Conservation (phyloP, 2,888 invertebrate genomes). For the Leptura quadrifasciata region DNA sequence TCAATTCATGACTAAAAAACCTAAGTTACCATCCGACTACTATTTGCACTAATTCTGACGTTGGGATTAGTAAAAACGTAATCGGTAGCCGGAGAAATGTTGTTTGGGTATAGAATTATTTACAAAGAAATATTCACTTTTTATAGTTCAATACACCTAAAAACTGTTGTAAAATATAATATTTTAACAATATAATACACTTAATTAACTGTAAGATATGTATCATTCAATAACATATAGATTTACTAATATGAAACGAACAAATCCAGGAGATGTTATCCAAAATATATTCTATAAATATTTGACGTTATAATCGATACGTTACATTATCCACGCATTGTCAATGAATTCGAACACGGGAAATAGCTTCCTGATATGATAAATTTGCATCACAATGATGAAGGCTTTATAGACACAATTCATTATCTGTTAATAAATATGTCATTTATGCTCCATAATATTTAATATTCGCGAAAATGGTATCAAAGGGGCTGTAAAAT, state of each 20-base stretch:
- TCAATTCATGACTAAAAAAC: too few relatives aligned
- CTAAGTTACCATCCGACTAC: too few relatives aligned
- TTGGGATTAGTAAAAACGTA: too few relatives aligned
- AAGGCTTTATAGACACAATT: constrained; percentile 38
- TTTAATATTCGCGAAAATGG: constrained; percentile 43
- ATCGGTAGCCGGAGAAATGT: too few relatives aligned
- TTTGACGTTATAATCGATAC: constrained; percentile 3
- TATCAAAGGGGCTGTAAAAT: constrained; percentile 40
- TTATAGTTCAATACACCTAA: too few relatives aligned
- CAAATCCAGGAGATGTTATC: background rate
- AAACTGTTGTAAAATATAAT: too few relatives aligned
- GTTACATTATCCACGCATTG: background rate
- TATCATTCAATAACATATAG: background rate
- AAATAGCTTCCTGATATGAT: constrained; percentile 40
- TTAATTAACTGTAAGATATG: background rate
- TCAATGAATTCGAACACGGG: constrained; percentile 30
- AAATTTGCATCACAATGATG: constrained; percentile 43
- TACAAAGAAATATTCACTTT: too few relatives aligned
- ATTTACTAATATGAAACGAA: background rate
- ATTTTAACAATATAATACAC: background rate
- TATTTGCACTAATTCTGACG: too few relatives aligned
- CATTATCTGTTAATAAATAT: constrained; percentile 44
- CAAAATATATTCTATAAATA: constrained; percentile 7
- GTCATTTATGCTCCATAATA: constrained; percentile 42
- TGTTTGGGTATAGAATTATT: too few relatives aligned